Evolutionary conservation across 2,888 invertebrate genomes (phyloP).

Genomic region (Zygaena filipendulae): DNA sequence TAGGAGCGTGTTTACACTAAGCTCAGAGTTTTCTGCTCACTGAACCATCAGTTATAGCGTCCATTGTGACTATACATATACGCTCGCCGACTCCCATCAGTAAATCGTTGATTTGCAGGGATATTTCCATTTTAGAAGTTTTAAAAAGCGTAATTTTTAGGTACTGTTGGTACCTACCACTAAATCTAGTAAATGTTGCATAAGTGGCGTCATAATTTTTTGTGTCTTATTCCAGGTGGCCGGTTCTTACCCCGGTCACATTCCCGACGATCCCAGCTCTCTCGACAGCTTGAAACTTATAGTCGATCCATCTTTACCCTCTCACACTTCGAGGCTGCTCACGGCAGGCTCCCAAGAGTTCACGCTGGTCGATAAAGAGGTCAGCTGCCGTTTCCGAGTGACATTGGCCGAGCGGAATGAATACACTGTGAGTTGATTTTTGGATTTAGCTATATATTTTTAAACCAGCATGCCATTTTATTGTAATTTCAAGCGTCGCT

Average conservation of each 20-base stretch:
- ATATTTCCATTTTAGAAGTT: too few relatives aligned
- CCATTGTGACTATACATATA: too few relatives aligned
- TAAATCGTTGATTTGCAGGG: too few relatives aligned
- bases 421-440: constrained; percentile 27
- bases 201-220: neutral
- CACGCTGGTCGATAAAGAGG: constrained; percentile 38
- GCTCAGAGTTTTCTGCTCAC: too few relatives aligned
- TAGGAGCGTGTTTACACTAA: too few relatives aligned
- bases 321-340: constrained; percentile 33
- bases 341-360: constrained; percentile 42
- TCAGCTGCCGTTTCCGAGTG: constrained; percentile 42
- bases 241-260: constrained; percentile 36
- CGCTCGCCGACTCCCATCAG: too few relatives aligned
- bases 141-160: too few relatives aligned
- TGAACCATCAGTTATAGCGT: too few relatives aligned
- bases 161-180: too few relatives aligned
- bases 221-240: constrained; percentile 23
- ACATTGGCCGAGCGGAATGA: constrained; percentile 26
- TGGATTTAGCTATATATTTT: constrained; percentile 1
- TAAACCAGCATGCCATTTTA: constrained; percentile 2
- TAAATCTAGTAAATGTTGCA: too few relatives aligned
- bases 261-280: constrained; percentile 37
- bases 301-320: constrained; percentile 41
- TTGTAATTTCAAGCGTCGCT: constrained; percentile 27
- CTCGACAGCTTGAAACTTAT: constrained; percentile 46